phyloP scores from a whole-genome alignment of 2,797 vertebrate genomes.

The Enteromius unitaeniatus region DNA sequence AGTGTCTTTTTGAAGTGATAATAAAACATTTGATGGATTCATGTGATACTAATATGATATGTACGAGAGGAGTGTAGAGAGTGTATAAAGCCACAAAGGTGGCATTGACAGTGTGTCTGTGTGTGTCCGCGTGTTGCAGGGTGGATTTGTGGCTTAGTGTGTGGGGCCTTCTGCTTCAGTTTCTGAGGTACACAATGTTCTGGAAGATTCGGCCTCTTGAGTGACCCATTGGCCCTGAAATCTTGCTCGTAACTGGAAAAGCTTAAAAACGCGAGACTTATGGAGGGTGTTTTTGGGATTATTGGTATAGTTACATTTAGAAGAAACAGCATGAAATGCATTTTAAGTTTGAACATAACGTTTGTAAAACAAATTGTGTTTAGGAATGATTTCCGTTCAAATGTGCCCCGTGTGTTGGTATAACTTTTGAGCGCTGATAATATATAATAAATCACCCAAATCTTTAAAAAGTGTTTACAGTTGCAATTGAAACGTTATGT shows the following conservation, averaged over 20 bases:
- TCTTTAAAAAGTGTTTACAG: not conserved
- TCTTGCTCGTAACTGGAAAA: slow-evolving; percentile 21
- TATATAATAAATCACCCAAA: not conserved
- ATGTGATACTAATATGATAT: not conserved
- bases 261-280: not conserved
- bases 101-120: slow-evolving; percentile 31
- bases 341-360: not conserved
- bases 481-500: not conserved
- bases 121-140: slow-evolving; percentile 35
- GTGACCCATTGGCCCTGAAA: slow-evolving; percentile 45
- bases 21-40: not conserved
- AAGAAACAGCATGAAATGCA: not conserved
- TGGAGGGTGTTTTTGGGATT: not conserved
- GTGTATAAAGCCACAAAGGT: slow-evolving; percentile 17
- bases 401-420: not conserved
- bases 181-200: slow-evolving; percentile 49
- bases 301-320: not conserved
- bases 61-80: not conserved
- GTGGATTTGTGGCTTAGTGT: slow-evolving; percentile 55
- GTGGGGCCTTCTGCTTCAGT: slow-evolving; percentile 49
- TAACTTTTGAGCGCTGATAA: not conserved
- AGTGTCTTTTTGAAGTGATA: not conserved
- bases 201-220: slow-evolving; percentile 52
- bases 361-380: not conserved
- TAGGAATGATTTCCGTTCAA: not conserved